Evolutionary conservation across 2,113 vertebrate genomes (phyloP), one percentile per base, ranked within the genome.

Genomic region (Columba janthina): DNA sequence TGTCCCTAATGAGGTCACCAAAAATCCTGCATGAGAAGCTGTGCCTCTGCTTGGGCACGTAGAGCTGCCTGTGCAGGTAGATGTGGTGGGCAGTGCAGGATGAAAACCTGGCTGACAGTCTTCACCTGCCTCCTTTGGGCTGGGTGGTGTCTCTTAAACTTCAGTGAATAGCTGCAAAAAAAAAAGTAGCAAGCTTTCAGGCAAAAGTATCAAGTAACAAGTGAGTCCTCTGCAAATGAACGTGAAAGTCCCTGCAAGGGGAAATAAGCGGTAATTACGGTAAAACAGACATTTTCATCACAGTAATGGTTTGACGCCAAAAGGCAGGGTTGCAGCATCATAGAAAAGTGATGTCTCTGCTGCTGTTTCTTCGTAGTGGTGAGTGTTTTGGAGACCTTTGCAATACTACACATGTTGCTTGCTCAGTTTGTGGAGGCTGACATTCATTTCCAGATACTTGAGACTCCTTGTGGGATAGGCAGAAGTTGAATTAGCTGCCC

Each of bases 221-320:
- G 56, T 74, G 80, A 87, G 53, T 57, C 84, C 34, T 38, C 73
- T 65, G 38, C 50, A 91, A 84, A 89, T 14, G 73, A 89, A 34
- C 58, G 46, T 46, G 61, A 12, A 74, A 77, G 56, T 92, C 50
- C 34, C 38, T 42, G 89, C 74, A 85, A 89, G 48, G 83, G 42
- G 93, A 94, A 96, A 95, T 67, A 88, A 90, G 79, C 69, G 87
- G 65, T 86, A 93, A 94, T 89, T 92, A 72, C 16, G 15, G 25
- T 80, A 88, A 88, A 93, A 62, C 42, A 46, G 54, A 73, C 36
- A 79, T 93, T 95, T 90, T 90, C 85, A 66, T 94, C 56, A 58
- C 67, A 53, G 40, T 85, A 76, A 83, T 88, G 54, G 64, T 74
- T 88, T 74, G 46, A 88, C 0, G 2, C 78, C 86, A 72, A 85